Evolutionary conservation across 1,140 invertebrate genomes (phyloP).

Genomic region (Phocides pigmalion): DNA sequence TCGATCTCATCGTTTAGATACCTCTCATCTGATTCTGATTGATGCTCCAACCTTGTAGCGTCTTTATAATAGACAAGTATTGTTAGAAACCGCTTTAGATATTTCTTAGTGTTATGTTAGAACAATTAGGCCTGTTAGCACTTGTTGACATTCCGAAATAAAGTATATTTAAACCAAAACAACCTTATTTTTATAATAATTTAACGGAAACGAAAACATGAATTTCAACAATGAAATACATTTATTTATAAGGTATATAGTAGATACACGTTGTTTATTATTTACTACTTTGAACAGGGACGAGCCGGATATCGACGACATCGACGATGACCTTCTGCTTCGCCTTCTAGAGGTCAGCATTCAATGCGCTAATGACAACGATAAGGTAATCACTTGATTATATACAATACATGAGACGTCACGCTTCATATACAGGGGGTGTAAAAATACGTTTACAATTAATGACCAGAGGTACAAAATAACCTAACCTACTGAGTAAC

Average conservation of each 20-base stretch:
- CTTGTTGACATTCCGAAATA: no score
- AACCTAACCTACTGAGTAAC: no score
- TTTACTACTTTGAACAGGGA: conserved; percentile 63
- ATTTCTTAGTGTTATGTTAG: no score
- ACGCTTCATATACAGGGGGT: neutral
- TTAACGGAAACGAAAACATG: conserved; percentile 9
- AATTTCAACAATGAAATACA: conserved; percentile 4
- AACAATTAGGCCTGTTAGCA: no score
- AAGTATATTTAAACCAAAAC: no score
- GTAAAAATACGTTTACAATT: neutral
- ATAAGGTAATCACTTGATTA: conserved; percentile 85
- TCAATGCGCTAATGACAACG: conserved; percentile 87
- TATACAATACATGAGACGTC: neutral
- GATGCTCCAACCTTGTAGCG: no score
- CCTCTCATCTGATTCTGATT: no score
- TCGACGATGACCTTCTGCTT: conserved; percentile 87
- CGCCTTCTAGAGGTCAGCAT: conserved; percentile 88
- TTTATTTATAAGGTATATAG: no score
- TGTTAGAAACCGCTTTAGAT: no score
- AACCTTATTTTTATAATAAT: neutral
- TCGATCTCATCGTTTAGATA: no score
- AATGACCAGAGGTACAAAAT: no score
- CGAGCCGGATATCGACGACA: conserved; percentile 85
- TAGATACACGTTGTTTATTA: conserved; percentile 12
- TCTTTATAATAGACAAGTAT: no score